A percentile compares a stretch with the other conserved stretches of the same genome.
Evolutionary conservation across 2,113 vertebrate genomes (phyloP).

Genomic region (Sceloporus undulatus): DNA sequence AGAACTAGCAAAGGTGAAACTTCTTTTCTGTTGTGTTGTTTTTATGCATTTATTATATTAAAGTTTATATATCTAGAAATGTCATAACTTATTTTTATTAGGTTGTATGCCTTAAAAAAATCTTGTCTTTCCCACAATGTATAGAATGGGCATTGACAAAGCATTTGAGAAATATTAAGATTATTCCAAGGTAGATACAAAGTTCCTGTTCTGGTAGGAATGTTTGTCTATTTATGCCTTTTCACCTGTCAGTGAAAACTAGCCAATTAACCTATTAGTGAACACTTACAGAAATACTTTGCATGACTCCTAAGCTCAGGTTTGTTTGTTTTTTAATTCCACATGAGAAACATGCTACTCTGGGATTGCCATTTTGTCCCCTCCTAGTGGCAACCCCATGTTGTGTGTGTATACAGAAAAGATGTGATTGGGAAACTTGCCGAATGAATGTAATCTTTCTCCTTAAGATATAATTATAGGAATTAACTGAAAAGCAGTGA

Average conservation of each 20-base stretch:
- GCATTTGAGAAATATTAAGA: neutral
- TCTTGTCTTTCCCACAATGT: neutral
- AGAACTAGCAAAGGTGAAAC: conserved; percentile 91
- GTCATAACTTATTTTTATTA: neutral
- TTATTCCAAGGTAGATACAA: neutral
- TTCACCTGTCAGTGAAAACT: no score
- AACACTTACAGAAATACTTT: neutral
- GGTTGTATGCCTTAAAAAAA: neutral
- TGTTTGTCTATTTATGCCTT: neutral
- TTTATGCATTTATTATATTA: neutral
- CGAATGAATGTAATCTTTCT: neutral
- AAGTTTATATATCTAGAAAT: neutral
- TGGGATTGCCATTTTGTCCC: neutral
- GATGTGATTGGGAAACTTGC: neutral
- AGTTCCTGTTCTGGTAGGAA: neutral
- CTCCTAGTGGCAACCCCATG: neutral
- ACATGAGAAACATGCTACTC: neutral
- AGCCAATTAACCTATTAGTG: neutral
- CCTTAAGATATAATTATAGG: neutral
- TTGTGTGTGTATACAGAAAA: neutral
- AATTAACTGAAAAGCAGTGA: neutral
- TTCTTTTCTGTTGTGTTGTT: conserved; percentile 8
- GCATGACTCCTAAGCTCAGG: neutral
- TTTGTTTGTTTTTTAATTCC: no score
- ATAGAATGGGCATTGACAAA: neutral